Evolutionary conservation across 2,113 vertebrate species (phyloP), one percentile per base, ranked within the genome.

Genomic region (Pedionomus torquatus): DNA sequence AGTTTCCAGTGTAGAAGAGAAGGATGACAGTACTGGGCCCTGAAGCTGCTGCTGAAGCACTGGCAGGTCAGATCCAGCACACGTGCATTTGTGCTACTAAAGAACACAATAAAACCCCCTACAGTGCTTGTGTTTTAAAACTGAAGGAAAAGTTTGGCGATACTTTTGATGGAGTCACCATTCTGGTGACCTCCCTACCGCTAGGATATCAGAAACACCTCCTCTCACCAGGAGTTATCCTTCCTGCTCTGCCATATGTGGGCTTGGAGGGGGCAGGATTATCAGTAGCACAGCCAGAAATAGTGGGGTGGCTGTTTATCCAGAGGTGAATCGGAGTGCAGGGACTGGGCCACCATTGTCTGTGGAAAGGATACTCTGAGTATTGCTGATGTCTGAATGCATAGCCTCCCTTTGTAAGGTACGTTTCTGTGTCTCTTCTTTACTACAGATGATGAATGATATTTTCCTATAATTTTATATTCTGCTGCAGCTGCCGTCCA

Each of bases 201-300:
- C 33, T 63, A 52, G 69, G 60, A 70, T 71, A 54, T 90, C 86
- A 96, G 76, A 83, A 93, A 86, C 83, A 86, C 24, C 72, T 92
- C 48, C 39, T 90, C 51, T 81, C 69, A 6, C 79, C 8, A 0
- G 64, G 83, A 83, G 76, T 69, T 17, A 4, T 89, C 85, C 90
- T 93, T 92, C 72, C 72, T 77, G 51, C 72, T 71, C 51, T 84
- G 58, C 87, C 71, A 10, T 35, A n/a, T 83, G 82, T 70, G 66
- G 79, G n/a, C 49, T 94, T 77, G 82, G 63, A 86, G 78, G n/a
- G 58, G 71, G 37, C 46, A 70, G 75, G 76, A 81, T 66, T 87
- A 35, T 49, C 71, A 55, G 46, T 4, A 80, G 51, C 24, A 31
- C 54, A 81, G 64, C 8, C 92, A 86, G 55, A 83, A 70, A 66